A percentile compares a stretch with the other conserved stretches of the same genome.
These are phyloP conservation scores for Caenorhabditis panamensis DNA, from an alignment of 2,888 invertebrate genomes.

Conservation along the genomic window DNA sequence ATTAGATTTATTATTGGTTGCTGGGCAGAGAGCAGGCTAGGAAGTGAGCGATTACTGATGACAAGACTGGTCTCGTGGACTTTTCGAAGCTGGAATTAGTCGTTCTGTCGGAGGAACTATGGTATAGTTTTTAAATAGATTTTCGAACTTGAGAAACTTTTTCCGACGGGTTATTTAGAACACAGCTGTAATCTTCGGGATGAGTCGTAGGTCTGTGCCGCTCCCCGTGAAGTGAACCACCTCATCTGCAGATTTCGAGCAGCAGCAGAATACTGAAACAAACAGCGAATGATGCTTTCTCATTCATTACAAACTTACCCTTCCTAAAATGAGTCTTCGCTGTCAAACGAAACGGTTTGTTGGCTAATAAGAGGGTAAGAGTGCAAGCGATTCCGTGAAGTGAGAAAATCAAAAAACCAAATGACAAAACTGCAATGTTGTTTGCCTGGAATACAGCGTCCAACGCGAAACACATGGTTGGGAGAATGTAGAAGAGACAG, in stretches of 20 bases:
- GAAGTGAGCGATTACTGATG: not conserved
- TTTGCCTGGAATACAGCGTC: not conserved
- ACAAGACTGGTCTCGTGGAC: not conserved
- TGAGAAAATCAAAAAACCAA: not conserved
- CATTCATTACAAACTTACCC: no score
- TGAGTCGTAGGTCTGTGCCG: not conserved
- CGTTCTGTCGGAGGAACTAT: no score
- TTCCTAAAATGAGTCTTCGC: not conserved
- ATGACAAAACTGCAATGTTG: conserved; percentile 1
- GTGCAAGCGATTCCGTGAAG: conserved; percentile 3
- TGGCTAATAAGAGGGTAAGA: not conserved
- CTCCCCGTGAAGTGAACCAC: not conserved
- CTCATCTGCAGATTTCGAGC: not conserved
- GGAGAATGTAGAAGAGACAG: not conserved
- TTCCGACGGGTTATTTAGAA: no score
- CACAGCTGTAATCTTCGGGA: not conserved
- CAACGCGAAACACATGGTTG: not conserved
- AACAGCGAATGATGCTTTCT: not conserved
- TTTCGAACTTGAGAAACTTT: no score
- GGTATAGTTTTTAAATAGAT: no score
- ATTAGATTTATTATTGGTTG: not conserved
- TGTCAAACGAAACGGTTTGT: not conserved
- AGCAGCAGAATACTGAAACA: conserved; percentile 6
- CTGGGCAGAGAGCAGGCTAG: not conserved
- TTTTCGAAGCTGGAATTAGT: not conserved